Percentiles rank a stretch among this genome's conserved stretches.
phyloP scores from a whole-genome alignment of 2,113 vertebrate species.

The Chelonoidis abingdonii region DNA sequence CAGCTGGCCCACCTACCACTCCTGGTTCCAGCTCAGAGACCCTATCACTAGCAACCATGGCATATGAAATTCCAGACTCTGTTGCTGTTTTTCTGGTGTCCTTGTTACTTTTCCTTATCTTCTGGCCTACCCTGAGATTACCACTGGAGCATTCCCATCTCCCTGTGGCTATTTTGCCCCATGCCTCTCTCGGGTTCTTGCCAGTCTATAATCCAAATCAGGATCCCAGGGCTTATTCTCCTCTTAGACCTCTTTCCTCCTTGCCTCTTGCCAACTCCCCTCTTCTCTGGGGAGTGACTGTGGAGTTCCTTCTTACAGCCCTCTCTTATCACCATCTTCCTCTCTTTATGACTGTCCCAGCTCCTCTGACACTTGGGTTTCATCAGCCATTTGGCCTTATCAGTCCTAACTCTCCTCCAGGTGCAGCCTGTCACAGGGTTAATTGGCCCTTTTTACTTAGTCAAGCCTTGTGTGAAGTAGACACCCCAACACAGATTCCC shows the following conservation, averaged over 20 bases:
- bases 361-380: too few species aligned
- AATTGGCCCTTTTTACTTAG: neutral
- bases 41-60: neutral
- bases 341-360: too few species aligned
- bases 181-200: too few species aligned
- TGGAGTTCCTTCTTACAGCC: too few species aligned
- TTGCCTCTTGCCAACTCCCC: too few species aligned
- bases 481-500: neutral
- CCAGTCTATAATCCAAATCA: too few species aligned
- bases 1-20: neutral
- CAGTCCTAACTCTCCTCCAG: neutral
- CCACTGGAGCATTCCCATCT: too few species aligned
- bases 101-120: neutral
- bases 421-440: neutral
- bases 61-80: neutral
- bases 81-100: neutral
- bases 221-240: too few species aligned
- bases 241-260: too few species aligned
- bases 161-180: too few species aligned
- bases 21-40: neutral
- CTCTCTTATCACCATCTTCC: too few species aligned
- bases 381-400: neutral
- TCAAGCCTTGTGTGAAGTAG: neutral
- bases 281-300: too few species aligned
- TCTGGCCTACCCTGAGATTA: neutral